phyloP scores from a whole-genome alignment of 2,888 invertebrate genomes.

The Plagodis dolabraria region DNA sequence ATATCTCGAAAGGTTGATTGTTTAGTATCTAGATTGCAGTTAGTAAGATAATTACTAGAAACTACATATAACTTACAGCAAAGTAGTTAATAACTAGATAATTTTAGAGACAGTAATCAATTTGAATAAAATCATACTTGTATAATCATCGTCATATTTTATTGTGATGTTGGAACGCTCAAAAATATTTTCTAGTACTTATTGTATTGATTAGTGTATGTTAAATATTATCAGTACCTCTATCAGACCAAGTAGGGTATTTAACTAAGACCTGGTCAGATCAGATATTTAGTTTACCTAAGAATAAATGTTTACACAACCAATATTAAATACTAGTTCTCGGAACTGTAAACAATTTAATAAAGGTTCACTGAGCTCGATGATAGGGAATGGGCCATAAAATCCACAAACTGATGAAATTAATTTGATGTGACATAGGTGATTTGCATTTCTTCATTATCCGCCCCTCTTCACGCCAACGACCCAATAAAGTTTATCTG shows the following conservation, averaged over 20 bases:
- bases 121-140: neutral
- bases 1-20: conserved; percentile 65
- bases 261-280: neutral
- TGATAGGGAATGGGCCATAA: too few relatives aligned
- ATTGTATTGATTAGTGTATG: neutral
- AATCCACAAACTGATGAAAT: too few relatives aligned
- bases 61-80: conserved; percentile 5
- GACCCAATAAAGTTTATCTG: too few relatives aligned
- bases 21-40: conserved; percentile 53
- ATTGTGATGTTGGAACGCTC: conserved; percentile 41
- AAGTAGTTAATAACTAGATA: conserved; percentile 1
- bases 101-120: conserved; percentile 4
- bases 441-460: too few relatives aligned
- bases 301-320: too few relatives aligned
- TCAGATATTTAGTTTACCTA: too few relatives aligned
- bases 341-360: too few relatives aligned
- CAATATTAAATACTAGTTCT: too few relatives aligned
- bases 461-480: too few relatives aligned
- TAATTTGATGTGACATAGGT: too few relatives aligned
- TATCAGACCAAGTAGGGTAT: conserved; percentile 27
- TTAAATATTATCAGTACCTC: neutral
- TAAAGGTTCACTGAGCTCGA: too few relatives aligned
- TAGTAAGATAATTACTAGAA: conserved; percentile 6
- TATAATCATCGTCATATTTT: conserved; percentile 30
- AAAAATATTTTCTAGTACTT: conserved; percentile 29